Evolutionary conservation across 2,888 invertebrate genomes (phyloP), one percentile per base, ranked within the genome.

Genomic region (Balanococcus diminutus): DNA sequence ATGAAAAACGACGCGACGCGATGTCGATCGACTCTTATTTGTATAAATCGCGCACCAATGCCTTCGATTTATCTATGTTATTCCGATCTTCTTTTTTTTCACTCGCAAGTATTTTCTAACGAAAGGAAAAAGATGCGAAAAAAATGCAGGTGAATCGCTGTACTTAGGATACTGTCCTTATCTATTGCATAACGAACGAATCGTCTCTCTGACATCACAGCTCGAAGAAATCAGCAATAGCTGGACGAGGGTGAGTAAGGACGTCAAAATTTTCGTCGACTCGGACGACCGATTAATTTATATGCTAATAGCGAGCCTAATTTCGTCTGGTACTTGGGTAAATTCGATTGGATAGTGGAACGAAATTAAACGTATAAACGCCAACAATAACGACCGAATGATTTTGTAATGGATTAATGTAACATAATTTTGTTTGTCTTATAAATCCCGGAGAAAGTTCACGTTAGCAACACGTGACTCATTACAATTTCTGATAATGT

Each of bases 341-440:
- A 79, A 79, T 79, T 19, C 1, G 9, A 32, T 36, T 36, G 36
- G 36, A 79, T 36, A 79, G 75, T 16, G 31, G 31, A 79, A 79
- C 36, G 75, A 36, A 79, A 79, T 19, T 19, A 79, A 79, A 79
- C 36, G 36, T 36, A n/a, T n/a, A 79, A 79, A 36, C 32, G 22
- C 8, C 51, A 72, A 72, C 72, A 72, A 72, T 31, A 79, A 79
- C 31, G 28, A 67, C 75, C 19, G 28, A 67, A 67, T 67, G 36
- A 79, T 79, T 79, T 79, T 36, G 31, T 79, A 79, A 79, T 79
- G 75, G 75, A 79, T 79, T 79, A 79, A 79, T 79, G 36, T 79
- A 22, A 36, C 36, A 36, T 36, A 61, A 79, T 79, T 79, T 36
- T 16, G 16, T 79, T 79, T 36, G 75, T 79, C 32, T 79, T 28